phyloP scores from a whole-genome alignment of 1,140 invertebrate species.

The Antheraea pernyi region DNA sequence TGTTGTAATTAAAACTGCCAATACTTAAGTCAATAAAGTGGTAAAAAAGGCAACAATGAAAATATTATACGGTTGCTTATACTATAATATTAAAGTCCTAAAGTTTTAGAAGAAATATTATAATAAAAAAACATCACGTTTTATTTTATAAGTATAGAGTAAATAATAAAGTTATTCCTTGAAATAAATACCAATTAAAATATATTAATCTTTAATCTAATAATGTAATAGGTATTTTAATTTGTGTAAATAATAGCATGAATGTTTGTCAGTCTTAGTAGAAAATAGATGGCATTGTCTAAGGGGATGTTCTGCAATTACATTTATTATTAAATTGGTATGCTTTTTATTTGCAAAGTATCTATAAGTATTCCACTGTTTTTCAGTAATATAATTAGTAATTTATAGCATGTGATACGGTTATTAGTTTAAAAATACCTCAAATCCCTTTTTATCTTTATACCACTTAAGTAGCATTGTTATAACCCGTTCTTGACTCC shows the following conservation, averaged over 20 bases:
- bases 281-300: neutral
- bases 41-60: neutral
- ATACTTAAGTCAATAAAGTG: slow-evolving; percentile 18
- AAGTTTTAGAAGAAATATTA: neutral
- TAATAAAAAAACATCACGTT: neutral
- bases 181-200: neutral
- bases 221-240: neutral
- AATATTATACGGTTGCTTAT: neutral
- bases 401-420: too few species aligned
- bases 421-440: too few species aligned
- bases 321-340: neutral
- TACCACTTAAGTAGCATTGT: too few species aligned
- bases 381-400: too few species aligned
- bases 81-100: neutral
- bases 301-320: neutral
- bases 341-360: neutral
- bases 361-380: too few species aligned
- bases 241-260: neutral
- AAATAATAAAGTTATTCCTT: neutral
- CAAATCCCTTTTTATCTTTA: too few species aligned
- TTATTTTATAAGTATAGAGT: neutral
- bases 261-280: neutral
- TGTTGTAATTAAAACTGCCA: slow-evolving; percentile 39
- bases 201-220: neutral
- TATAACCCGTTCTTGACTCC: too few species aligned